phyloP scores from a whole-genome alignment of 2,888 invertebrate species.

The Bembecia ichneumoniformis region DNA sequence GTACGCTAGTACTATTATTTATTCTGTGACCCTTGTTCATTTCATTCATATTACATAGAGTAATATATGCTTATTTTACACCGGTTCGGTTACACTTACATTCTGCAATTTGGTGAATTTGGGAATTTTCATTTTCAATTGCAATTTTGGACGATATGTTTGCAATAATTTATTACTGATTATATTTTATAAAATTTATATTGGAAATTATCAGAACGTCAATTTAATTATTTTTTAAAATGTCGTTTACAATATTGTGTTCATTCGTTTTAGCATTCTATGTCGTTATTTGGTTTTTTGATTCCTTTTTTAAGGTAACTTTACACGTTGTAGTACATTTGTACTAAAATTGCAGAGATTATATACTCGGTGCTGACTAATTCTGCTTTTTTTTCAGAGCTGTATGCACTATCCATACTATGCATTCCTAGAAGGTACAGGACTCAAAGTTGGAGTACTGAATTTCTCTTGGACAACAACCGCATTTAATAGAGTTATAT shows the following conservation, averaged over 20 bases:
- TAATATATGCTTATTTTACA: too few relatives aligned
- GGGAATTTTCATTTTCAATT: too few relatives aligned
- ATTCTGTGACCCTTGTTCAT: too few relatives aligned
- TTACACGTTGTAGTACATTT: constrained; percentile 3
- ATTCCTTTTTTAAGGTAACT: constrained; percentile 85
- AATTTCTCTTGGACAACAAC: constrained; percentile 85
- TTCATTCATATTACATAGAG: too few relatives aligned
- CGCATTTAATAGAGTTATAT: constrained; percentile 81
- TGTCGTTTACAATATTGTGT: constrained; percentile 78
- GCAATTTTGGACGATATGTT: too few relatives aligned
- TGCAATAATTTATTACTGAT: too few relatives aligned
- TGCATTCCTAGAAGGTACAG: constrained; percentile 82
- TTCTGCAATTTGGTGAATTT: too few relatives aligned
- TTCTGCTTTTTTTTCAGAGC: constrained; percentile 76
- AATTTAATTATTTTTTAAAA: constrained; percentile 23
- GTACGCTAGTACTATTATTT: too few relatives aligned
- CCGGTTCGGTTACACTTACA: too few relatives aligned
- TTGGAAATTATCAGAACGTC: too few relatives aligned
- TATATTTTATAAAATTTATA: too few relatives aligned
- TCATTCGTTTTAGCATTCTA: constrained; percentile 76
- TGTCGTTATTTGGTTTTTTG: constrained; percentile 81
- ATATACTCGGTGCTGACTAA: neutral
- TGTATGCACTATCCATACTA: constrained; percentile 88
- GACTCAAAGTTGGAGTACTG: constrained; percentile 80
- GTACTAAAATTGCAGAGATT: neutral